phyloP scores from a whole-genome alignment of 2,888 invertebrate species.

The Blera fallax region DNA sequence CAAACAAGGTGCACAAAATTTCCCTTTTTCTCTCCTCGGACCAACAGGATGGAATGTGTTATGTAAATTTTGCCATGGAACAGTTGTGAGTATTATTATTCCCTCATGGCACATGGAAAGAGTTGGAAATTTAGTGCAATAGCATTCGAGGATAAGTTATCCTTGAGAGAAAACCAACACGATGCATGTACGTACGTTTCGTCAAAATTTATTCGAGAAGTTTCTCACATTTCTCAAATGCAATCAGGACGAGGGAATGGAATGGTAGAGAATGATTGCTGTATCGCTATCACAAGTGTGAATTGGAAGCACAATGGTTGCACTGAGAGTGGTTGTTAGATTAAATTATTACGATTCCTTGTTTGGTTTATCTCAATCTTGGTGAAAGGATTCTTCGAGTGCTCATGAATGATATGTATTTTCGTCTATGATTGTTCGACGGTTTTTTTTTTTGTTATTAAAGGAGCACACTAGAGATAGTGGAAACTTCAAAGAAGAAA shows the following conservation, averaged over 20 bases:
- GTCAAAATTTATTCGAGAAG: slow-evolving; percentile 60
- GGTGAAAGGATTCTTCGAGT: background rate
- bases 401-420: background rate
- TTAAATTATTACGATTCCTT: slow-evolving; percentile 17
- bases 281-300: slow-evolving; percentile 2
- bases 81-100: slow-evolving; percentile 8
- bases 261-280: slow-evolving; percentile 13
- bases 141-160: slow-evolving; percentile 58
- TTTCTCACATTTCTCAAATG: slow-evolving; percentile 47
- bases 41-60: slow-evolving; percentile 27
- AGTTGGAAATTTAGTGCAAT: slow-evolving; percentile 59
- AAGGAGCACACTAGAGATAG: too few relatives aligned
- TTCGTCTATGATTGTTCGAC: too few relatives aligned
- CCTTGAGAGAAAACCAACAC: slow-evolving; percentile 6
- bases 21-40: background rate
- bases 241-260: slow-evolving; percentile 40
- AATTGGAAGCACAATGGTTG: background rate
- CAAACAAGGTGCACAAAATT: too few relatives aligned
- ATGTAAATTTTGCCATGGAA: slow-evolving; percentile 61
- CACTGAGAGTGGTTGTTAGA: background rate
- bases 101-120: slow-evolving; percentile 15
- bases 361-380: background rate
- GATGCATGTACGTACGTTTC: slow-evolving; percentile 10
- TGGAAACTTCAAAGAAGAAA: too few relatives aligned
- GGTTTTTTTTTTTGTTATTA: too few relatives aligned